Evolutionary conservation across 2,113 vertebrate species (phyloP), one percentile per base, ranked within the genome.

Genomic region (Ceyx margarethae): DNA sequence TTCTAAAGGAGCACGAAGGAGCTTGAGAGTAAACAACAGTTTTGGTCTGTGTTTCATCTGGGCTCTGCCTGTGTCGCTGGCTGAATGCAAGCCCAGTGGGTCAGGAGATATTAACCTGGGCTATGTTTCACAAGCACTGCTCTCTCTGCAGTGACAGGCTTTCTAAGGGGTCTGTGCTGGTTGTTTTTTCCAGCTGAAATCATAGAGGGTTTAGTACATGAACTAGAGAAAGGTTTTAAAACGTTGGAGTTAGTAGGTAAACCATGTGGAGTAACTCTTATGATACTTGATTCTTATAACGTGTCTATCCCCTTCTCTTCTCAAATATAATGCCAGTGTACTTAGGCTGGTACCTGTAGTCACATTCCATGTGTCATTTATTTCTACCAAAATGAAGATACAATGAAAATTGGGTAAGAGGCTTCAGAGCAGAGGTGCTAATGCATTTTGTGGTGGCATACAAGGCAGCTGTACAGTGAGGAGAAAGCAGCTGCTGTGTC

Each of bases 1-100:
- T 89, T 86, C 77, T 85, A 18, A 75, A 79, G 54, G n/a, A 62
- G 74, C n/a, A 69, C 4, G 67, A 82, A 82, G 81, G 86, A 87
- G 78, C 74, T 85, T 54, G 51, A 54, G 76, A 89, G 77, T 73
- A 93, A 95, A 91, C 73, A 94, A 15, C 50, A 76, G 74, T 4
- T 88, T 29, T 42, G 89, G 73, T 31, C 71, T 65, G 91, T 67
- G 83, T 95, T 94, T 90, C 89, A 81, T 93, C 92, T 62, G 62
- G 2, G 45, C 26, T 54, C 54, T 81, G 77, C 10, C 74, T 61
- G 85, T 42, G 66, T 54, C 86, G 68, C 4, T 2, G 67, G 85
- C 91, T 81, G 77, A 40, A 61, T 7, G 66, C 57, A 15, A 60
- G 69, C 57, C 57, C 73, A 17, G 42, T 31, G 81, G 77, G 90